Conservation (phyloP, 2,888 invertebrate species). For the Lamellibrachia columna region DNA sequence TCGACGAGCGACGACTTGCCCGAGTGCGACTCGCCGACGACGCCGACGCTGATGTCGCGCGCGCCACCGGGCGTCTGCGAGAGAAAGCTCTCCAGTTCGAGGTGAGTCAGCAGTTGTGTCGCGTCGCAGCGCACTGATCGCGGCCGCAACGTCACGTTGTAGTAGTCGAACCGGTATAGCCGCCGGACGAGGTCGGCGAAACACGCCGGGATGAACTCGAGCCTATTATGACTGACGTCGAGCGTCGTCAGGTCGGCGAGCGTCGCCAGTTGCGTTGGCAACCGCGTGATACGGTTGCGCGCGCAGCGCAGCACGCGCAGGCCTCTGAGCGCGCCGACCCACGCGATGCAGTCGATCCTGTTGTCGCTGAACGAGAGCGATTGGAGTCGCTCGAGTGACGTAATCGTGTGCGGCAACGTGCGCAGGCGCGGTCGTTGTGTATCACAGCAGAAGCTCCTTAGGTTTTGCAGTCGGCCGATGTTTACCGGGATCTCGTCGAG, state of each 20-base stretch:
- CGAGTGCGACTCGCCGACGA: conserved; percentile 47
- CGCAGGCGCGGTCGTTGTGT: conserved; percentile 43
- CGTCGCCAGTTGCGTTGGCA: conserved; percentile 43
- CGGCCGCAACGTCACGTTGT: conserved; percentile 44
- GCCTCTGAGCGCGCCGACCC: conserved; percentile 38
- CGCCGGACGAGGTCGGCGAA: conserved; percentile 39
- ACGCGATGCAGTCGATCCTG: conserved; percentile 44
- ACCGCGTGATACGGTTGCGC: conserved; percentile 41
- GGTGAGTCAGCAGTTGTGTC: conserved; percentile 40
- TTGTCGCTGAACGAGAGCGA: conserved; percentile 46
- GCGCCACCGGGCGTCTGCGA: conserved; percentile 31
- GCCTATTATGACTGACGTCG: conserved; percentile 46
- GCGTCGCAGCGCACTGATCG: conserved; percentile 40
- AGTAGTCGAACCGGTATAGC: conserved; percentile 44
- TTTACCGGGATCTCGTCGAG: conserved; percentile 45
- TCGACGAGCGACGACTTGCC: conserved; percentile 46
- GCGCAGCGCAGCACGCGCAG: conserved; percentile 42
- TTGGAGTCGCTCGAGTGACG: conserved; percentile 40
- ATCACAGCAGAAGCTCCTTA: conserved; percentile 44
- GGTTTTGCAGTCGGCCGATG: conserved; percentile 40
- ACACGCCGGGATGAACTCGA: conserved; percentile 43
- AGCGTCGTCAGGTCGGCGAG: conserved; percentile 41
- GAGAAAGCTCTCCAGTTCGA: conserved; percentile 45
- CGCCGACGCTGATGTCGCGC: conserved; percentile 43
- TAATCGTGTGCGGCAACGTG: conserved; percentile 40